Percentiles rank a stretch among this genome's conserved stretches.
Evolutionary conservation across 2,797 vertebrate genomes (phyloP).

Genomic region (Clarias fuscus): DNA sequence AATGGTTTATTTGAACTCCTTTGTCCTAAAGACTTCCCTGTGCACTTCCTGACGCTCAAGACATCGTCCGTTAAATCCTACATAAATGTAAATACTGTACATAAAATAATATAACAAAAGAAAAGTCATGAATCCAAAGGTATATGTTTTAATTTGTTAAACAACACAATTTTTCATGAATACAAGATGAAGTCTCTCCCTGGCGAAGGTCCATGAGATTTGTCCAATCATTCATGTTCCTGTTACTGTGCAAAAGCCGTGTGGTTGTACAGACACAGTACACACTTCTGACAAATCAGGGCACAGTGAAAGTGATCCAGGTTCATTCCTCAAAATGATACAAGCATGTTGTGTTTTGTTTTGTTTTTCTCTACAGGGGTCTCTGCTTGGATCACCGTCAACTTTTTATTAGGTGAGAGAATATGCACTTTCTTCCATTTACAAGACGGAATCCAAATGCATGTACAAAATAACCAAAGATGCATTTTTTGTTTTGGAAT

Average conservation of each 20-base stretch:
- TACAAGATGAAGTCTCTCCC: neutral
- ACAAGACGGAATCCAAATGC: neutral
- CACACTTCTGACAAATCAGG: neutral
- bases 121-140: neutral
- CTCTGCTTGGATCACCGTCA: slow-evolving; percentile 94
- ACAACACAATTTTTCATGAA: neutral
- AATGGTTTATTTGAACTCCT: neutral
- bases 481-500: neutral
- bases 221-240: neutral
- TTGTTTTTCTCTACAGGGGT: slow-evolving; percentile 75
- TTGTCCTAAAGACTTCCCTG: neutral
- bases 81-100: neutral
- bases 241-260: neutral
- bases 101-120: neutral
- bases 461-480: neutral
- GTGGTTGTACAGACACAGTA: neutral
- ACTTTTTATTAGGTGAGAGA: slow-evolving; percentile 87
- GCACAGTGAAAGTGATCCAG: neutral
- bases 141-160: neutral
- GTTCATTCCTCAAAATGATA: neutral
- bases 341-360: neutral
- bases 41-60: neutral
- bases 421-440: neutral
- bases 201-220: neutral
- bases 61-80: neutral